phyloP scores from a whole-genome alignment of 2,888 invertebrate species.

The Perizoma affinitatum region DNA sequence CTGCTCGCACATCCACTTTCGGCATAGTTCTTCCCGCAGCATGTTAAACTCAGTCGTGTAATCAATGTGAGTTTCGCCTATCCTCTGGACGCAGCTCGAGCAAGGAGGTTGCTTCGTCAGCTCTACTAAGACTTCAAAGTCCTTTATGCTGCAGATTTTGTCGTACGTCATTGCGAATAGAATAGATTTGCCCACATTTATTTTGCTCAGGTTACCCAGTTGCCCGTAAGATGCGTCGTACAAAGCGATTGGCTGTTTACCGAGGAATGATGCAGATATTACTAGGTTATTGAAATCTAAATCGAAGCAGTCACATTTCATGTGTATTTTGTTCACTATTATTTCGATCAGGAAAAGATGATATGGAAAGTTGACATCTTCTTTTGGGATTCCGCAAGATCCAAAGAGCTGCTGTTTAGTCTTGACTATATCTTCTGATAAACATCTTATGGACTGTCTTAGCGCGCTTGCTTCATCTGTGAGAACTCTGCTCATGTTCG shows the following conservation, averaged over 20 bases:
- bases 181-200: slow-evolving; percentile 75
- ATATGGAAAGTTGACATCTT: slow-evolving; percentile 70
- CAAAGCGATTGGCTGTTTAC: slow-evolving; percentile 68
- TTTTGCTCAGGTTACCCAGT: slow-evolving; percentile 62
- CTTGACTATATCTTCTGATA: slow-evolving; percentile 63
- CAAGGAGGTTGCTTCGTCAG: slow-evolving; percentile 75
- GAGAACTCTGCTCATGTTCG: slow-evolving; percentile 68
- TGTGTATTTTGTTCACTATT: slow-evolving; percentile 75
- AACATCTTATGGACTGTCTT: slow-evolving; percentile 65
- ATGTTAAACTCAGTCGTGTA: slow-evolving; percentile 64
- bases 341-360: slow-evolving; percentile 76
- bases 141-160: slow-evolving; percentile 70
- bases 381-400: slow-evolving; percentile 34
- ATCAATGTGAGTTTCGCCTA: slow-evolving; percentile 71
- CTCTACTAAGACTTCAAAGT: slow-evolving; percentile 64
- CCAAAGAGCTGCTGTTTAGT: slow-evolving; percentile 60
- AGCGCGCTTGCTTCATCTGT: slow-evolving; percentile 73
- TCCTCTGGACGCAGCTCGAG: slow-evolving; percentile 67
- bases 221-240: slow-evolving; percentile 72
- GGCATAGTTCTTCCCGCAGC: slow-evolving; percentile 69
- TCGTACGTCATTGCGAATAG: slow-evolving; percentile 79
- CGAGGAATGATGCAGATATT: slow-evolving; percentile 70
- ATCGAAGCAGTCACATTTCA: slow-evolving; percentile 80
- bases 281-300: slow-evolving; percentile 72
- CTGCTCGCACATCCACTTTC: slow-evolving; percentile 68